Evolutionary conservation across 92 coral and sea anemone genomes (phyloP), one percentile per base, ranked within the genome.

Genomic region (Epizoanthus rinbou): DNA sequence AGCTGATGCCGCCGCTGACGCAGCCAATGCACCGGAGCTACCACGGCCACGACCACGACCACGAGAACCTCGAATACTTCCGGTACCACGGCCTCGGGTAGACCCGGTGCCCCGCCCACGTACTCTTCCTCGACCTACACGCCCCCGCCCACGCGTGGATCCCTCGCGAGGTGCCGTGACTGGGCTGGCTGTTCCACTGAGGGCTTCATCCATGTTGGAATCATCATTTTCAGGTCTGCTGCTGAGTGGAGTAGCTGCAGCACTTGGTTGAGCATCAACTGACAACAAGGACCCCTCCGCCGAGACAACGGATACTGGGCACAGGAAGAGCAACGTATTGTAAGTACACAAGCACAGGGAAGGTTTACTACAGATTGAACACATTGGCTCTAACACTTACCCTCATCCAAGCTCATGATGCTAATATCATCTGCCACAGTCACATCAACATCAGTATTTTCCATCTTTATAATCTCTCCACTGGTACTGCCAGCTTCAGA

Each of bases 1-100:
- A n/a, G 99, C 99, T 21, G 97, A 93, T 14, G 99, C 99, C 15
- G 99, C 99, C 5, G 97, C 99, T 10, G 99, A 94, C 25, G 99
- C 99, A 11, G 99, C 99, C 45, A 97, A 83, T 15, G 98, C 98
- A 45, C 99, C 99, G 9, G 98, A 91, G 9, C 94, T 87, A 73
- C 99, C 99, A 37, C 98, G 91, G 21, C 94, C 99, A 47, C 99
- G 92, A 13, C 98, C 98, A 14, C 99, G 94, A 5, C 92, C 95
- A 13, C 99, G 94, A 23, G 92, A 39, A n/a, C 93, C 93, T 18
- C 99, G 94, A 66, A 85, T 81, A 57, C 93, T 88, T 22, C 87
- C 92, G 4, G 97, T 64, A 0, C 90, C 96, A 57, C 99, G 93
- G 14, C 98, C 99, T 80, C 91, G 83, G 11, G 83, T 56, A 57